Evolutionary conservation across 2,888 invertebrate species (phyloP).

Genomic region (Iphiclides podalirius): DNA sequence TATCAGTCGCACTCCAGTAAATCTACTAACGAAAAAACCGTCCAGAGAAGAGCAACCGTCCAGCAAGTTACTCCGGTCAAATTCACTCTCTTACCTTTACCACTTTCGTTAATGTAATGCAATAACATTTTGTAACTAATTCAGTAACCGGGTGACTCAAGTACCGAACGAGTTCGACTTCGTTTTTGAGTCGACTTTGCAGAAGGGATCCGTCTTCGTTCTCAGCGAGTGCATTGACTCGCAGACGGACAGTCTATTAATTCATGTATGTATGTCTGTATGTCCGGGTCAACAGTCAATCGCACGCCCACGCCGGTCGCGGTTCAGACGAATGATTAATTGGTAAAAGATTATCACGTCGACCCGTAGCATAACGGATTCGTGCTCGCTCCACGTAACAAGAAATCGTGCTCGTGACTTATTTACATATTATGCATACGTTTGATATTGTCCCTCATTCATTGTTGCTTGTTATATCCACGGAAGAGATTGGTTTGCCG

Average conservation of each 20-base stretch:
- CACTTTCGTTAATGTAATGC: too few species aligned
- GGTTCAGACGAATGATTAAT: slow-evolving; percentile 17
- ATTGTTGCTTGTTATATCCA: neutral
- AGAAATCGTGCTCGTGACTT: too few species aligned
- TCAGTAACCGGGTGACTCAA: too few species aligned
- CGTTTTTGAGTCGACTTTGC: too few species aligned
- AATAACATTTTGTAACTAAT: too few species aligned
- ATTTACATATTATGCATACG: slow-evolving; percentile 1
- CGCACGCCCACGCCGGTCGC: slow-evolving; percentile 15
- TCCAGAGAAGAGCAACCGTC: too few species aligned
- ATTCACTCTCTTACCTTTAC: too few species aligned
- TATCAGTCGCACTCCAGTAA: too few species aligned
- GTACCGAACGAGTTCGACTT: too few species aligned
- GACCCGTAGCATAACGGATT: slow-evolving; percentile 6
- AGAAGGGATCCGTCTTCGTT: too few species aligned
- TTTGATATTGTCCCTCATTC: neutral
- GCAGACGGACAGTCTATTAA: slow-evolving; percentile 6
- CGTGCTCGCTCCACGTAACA: neutral
- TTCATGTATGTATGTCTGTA: neutral
- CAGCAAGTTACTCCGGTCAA: too few species aligned
- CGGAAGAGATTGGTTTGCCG: neutral
- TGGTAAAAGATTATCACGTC: slow-evolving; percentile 18
- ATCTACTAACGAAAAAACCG: too few species aligned
- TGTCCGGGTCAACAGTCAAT: slow-evolving; percentile 20
- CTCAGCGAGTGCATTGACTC: slow-evolving; percentile 18